A percentile compares a stretch with the other conserved stretches of the same genome.
Evolutionary conservation across 1,140 invertebrate species (phyloP).

Genomic region (Papilio polyxenes): DNA sequence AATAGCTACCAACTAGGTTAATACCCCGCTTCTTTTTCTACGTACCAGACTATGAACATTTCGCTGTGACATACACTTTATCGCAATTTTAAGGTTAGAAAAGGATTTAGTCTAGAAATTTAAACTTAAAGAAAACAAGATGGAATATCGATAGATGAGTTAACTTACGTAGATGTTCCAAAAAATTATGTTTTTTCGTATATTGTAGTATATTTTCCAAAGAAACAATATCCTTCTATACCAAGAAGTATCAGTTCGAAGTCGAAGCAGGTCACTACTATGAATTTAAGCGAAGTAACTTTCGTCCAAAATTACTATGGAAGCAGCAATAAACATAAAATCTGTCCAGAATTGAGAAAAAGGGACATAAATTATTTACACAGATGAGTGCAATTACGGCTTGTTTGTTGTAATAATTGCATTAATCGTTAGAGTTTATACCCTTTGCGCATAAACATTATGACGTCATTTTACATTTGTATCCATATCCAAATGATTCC

Average conservation of each 20-base stretch:
- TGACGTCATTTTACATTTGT: constrained; percentile 13
- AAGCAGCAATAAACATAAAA: not conserved
- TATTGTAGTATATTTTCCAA: too few species aligned
- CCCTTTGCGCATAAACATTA: constrained; percentile 26
- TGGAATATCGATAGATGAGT: too few species aligned
- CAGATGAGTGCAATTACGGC: not conserved
- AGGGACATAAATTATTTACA: not conserved
- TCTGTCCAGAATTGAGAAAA: not conserved
- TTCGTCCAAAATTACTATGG: not conserved
- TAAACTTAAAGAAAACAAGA: too few species aligned
- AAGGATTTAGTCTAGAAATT: too few species aligned
- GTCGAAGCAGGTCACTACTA: too few species aligned
- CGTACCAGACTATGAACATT: constrained; percentile 43
- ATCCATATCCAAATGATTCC: constrained; percentile 19
- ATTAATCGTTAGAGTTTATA: not conserved
- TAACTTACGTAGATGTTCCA: too few species aligned
- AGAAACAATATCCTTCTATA: too few species aligned
- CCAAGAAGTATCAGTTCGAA: too few species aligned
- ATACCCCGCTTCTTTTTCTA: constrained; percentile 51
- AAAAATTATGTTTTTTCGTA: too few species aligned
- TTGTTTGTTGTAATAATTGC: not conserved
- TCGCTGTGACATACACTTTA: too few species aligned
- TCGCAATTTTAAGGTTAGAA: too few species aligned
- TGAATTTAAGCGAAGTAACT: too few species aligned
- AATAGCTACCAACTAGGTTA: constrained; percentile 60